Evolutionary conservation across 2,797 vertebrate species (phyloP), one percentile per base, ranked within the genome.

Genomic region (Orestias chungarensis): DNA sequence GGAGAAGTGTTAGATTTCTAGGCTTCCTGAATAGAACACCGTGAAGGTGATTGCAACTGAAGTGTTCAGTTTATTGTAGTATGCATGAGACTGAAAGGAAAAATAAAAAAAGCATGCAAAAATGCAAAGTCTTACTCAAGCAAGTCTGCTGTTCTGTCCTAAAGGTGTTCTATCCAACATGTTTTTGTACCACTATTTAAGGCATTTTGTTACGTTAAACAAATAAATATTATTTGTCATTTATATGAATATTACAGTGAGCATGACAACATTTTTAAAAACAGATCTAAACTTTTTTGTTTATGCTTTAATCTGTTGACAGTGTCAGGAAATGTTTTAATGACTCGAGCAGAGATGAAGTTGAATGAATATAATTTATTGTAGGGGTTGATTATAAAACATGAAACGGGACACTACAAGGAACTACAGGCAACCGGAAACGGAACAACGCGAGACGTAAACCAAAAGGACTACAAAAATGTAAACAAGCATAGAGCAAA

Each of bases 1-100:
- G 59, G 66, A 73, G 73, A 67, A 61, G 59, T 87, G 75, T 50
- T 74, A 52, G 52, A 82, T 80, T 81, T 82, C 78, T 84, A 62
- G 15, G 64, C 69, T 82, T 88, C 74, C 65, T 86, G 74, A 88
- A 87, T 82, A 81, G 55, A 86, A 86, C 75, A 81, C 79, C 75
- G 79, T 77, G 76, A 77, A 49, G 57, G 64, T 81, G 75, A 85
- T 62, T 83, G 64, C 66, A 82, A 70, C 66, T 79, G 59, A 82
- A 78, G 72, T 70, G 71, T 67, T 67, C 33, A 25, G 42, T 64
- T 69, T 64, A 42, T 18, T 68, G 50, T 38, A 50, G 33, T 50
- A 52, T 61, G 31, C 75, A 50, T 73, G 70, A 79, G 47, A 71
- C 66, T 70, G 5, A 38, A 77, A 47, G 70, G 52, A 43, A 47